Conservation (phyloP, 2,113 vertebrate genomes). For the Caranx melampygus region DNA sequence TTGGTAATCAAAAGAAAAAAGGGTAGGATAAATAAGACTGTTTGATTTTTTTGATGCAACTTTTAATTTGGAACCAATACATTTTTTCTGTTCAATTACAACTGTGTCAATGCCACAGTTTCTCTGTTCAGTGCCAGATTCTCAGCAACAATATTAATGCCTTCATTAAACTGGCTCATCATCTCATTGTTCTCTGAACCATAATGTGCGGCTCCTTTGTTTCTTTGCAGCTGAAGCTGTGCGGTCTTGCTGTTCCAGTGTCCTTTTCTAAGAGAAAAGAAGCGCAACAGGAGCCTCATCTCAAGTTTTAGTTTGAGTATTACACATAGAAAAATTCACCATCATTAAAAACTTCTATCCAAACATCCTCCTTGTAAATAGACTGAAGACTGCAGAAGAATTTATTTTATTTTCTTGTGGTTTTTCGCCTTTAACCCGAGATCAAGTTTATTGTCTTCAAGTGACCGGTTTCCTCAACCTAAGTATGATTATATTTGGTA, state of each 20-base stretch:
- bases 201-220: not conserved
- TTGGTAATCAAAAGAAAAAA: too few relatives aligned
- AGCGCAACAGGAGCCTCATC: not conserved
- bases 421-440: conserved; percentile 21
- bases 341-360: not conserved
- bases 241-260: not conserved
- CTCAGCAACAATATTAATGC: not conserved
- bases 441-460: conserved; percentile 38
- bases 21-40: too few relatives aligned
- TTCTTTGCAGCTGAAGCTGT: not conserved
- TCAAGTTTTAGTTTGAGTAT: not conserved
- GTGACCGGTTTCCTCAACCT: not conserved
- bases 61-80: too few relatives aligned
- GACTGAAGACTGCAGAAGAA: not conserved
- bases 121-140: too few relatives aligned
- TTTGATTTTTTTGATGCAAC: too few relatives aligned
- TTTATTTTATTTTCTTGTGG: conserved; percentile 9
- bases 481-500: conserved; percentile 42
- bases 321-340: not conserved
- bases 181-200: not conserved
- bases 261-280: not conserved
- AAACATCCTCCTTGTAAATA: not conserved
- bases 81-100: too few relatives aligned
- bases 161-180: not conserved
- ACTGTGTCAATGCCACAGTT: too few relatives aligned